Conservation (phyloP, 2,113 vertebrate species). For the Lichenostomus cassidix region DNA sequence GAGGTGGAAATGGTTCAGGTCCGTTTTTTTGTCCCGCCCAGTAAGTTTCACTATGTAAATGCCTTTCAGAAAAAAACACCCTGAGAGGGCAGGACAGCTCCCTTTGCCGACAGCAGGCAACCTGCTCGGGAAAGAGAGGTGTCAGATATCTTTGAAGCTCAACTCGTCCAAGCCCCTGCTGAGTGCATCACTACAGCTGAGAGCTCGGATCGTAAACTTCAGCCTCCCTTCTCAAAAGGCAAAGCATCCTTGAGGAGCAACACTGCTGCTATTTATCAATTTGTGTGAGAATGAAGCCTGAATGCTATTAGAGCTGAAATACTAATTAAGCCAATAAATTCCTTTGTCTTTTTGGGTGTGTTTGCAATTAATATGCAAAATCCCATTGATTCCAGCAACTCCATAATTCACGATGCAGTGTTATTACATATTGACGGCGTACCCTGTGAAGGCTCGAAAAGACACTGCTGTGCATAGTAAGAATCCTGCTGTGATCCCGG, state of each 20-base stretch:
- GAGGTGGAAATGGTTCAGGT: background rate
- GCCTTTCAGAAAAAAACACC: background rate
- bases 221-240: background rate
- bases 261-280: constrained; percentile 7
- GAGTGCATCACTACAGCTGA: background rate
- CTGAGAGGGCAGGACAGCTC: background rate
- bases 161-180: background rate
- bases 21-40: background rate
- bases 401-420: background rate
- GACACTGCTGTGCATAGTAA: constrained; percentile 33
- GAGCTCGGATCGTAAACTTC: background rate
- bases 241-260: constrained; percentile 21
- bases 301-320: constrained; percentile 32
- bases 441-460: background rate
- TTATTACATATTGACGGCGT: constrained; percentile 40
- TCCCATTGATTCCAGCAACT: constrained; percentile 33
- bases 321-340: constrained; percentile 60
- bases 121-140: background rate
- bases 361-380: constrained; percentile 72
- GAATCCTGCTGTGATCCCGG: constrained; percentile 23
- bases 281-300: constrained; percentile 16
- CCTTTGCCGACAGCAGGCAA: background rate
- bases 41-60: background rate
- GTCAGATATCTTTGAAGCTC: background rate
- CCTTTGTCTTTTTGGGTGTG: constrained; percentile 29